Evolutionary conservation across 2,113 vertebrate genomes (phyloP), one percentile per base, ranked within the genome.

Genomic region (Rhabdornis inornatus): DNA sequence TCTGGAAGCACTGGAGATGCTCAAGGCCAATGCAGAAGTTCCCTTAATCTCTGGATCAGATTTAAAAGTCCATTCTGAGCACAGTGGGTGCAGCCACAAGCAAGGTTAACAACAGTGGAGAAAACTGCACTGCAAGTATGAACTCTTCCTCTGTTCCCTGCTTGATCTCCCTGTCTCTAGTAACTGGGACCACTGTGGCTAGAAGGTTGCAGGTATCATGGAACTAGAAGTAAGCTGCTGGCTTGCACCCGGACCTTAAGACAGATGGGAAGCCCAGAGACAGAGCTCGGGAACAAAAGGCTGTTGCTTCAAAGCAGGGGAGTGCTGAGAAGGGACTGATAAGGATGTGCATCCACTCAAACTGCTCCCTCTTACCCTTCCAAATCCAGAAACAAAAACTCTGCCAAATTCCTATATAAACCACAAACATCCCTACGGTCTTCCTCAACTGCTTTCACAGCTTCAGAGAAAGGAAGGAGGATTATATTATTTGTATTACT

Each of bases 371-470:
- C 63, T 63, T 56, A 17, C n/a, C n/a, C 68, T 69, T 89, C 42
- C n/a, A 86, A 83, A 90, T 25, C 28, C 89, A 92, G n/a, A 88
- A 86, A 37, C 5, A 13, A 65, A 68, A 92, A 53, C n/a, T 37
- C 69, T 80, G 37, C 16, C 55, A 18, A 79, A 52, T 22, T 64
- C 40, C 68, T 44, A 8, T 17, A 45, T 33, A 27, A 64, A 78
- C 8, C 10, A 31, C 40, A 60, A 85, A 92, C 27, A 79, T 8
- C 13, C 39, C 57, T 24, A 30, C 4, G 13, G 39, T 53, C 28
- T 83, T 74, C 17, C 59, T 44, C 42, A 81, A 30, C 44, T 27
- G 3, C 13, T 42, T 89, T 69, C 75, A 92, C 23, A 75, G 33
- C 18, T 87, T 82, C 56, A 71, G 30, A 18, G 28, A 40, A 64